phyloP scores from a whole-genome alignment of 2,113 vertebrate species.

The Tragelaphus scriptus region DNA sequence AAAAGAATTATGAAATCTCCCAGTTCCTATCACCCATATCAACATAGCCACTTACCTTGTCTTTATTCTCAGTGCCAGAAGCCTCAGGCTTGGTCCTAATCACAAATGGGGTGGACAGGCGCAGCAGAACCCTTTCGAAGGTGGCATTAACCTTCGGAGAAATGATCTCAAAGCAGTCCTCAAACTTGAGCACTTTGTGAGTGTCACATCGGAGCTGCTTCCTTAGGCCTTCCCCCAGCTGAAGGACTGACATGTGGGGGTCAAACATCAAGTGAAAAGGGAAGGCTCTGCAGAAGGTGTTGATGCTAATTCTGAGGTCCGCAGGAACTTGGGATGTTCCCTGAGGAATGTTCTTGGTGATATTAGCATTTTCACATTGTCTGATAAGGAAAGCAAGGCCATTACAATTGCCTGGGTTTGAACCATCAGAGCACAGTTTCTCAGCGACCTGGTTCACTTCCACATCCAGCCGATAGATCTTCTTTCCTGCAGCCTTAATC shows the following conservation, averaged over 20 bases:
- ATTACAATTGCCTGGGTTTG: conserved; percentile 84
- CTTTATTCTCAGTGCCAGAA: conserved; percentile 87
- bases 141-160: conserved; percentile 93
- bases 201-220: conserved; percentile 91
- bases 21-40: not conserved
- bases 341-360: conserved; percentile 78
- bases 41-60: conserved; percentile 88
- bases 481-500: conserved; percentile 93
- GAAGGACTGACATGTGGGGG: conserved; percentile 90
- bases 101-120: conserved; percentile 95
- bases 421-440: conserved; percentile 83
- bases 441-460: conserved; percentile 90
- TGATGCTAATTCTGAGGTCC: conserved; percentile 94
- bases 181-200: conserved; percentile 89
- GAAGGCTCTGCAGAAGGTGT: conserved; percentile 95
- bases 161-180: conserved; percentile 96
- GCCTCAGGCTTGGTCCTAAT: conserved; percentile 91
- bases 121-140: conserved; percentile 92
- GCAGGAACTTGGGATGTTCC: conserved; percentile 88
- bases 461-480: conserved; percentile 92
- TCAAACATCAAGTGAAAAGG: conserved; percentile 98
- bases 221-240: conserved; percentile 95
- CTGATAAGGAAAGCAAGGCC: conserved; percentile 91
- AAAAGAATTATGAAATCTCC: conserved; percentile 40
- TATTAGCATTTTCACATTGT: conserved; percentile 79